A percentile compares a stretch with the other conserved stretches of the same genome.
Evolutionary conservation across 2,888 invertebrate species (phyloP).

Genomic region (Polylopha cassiicola): DNA sequence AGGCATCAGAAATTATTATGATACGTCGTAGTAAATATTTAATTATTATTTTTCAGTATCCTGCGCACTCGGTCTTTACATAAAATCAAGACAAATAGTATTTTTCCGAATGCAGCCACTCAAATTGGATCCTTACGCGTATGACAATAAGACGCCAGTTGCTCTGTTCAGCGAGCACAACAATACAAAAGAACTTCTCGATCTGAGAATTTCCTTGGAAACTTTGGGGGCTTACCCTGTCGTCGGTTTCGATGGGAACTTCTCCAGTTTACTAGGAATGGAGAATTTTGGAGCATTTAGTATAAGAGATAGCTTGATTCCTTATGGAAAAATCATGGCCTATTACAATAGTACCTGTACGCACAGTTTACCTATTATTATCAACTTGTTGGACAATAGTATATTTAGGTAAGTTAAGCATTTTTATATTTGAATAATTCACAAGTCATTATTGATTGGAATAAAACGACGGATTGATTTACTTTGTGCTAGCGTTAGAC

Average conservation of each 20-base stretch:
- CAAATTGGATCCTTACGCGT: slow-evolving; percentile 79
- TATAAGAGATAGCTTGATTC: slow-evolving; percentile 71
- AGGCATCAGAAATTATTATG: no score
- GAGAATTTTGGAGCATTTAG: slow-evolving; percentile 83
- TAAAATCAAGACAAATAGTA: slow-evolving; percentile 79
- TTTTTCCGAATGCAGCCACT: slow-evolving; percentile 80
- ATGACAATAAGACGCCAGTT: slow-evolving; percentile 76
- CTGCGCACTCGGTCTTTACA: slow-evolving; percentile 82
- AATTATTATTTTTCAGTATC: slow-evolving; percentile 59
- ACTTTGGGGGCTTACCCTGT: slow-evolving; percentile 60
- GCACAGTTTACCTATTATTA: slow-evolving; percentile 85
- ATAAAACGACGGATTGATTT: no score
- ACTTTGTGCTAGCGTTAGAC: no score
- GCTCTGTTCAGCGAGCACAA: slow-evolving; percentile 79
- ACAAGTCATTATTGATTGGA: no score
- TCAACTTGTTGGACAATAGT: slow-evolving; percentile 84
- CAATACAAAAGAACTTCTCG: slow-evolving; percentile 49
- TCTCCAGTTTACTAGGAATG: slow-evolving; percentile 78
- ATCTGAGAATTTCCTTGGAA: slow-evolving; percentile 56
- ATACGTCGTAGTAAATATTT: no score
- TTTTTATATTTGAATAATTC: slow-evolving; percentile 10
- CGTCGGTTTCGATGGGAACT: slow-evolving; percentile 80
- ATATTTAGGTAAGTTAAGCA: slow-evolving; percentile 78
- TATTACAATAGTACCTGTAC: slow-evolving; percentile 88
- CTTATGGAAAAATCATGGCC: slow-evolving; percentile 77